Base-by-base conservation (phyloP, 1,140 invertebrate species). In the Triops cancriformis region DNA sequence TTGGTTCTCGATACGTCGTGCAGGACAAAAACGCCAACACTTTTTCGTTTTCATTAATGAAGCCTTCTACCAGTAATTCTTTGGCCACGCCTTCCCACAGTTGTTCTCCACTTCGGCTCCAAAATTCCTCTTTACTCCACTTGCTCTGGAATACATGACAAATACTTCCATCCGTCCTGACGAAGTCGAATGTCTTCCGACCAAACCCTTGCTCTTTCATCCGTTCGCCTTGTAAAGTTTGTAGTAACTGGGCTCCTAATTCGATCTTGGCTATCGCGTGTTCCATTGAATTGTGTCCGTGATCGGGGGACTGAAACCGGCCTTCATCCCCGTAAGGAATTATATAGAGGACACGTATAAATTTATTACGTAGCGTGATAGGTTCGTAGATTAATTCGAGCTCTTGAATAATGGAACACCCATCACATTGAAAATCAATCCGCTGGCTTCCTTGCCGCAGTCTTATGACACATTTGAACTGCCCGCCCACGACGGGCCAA, bases 1-100 rank as follows among this genome's bases (percentile, higher is more conserved):
- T 88, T 5, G 86, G 85, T 1, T 91, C 91, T 80, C 89, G 85
- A 84, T 93, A 97, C 79, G 89, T 86, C 0, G 94, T 97, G 83
- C 94, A 95, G 0, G 93, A 93, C 74, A 97, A 87, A 83, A 98
- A 97, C 1, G 91, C 94, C 73, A 97, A 87, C 85, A 93, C 97
- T 84, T 95, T 98, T 83, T 89, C 90, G 79, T 87, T 89, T 82
- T 86, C 90, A 83, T 85, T 90, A 82, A 85, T 89, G 84, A 87
- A 83, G 80, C 90, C 85, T 85, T 85, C 77, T 87, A 87, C 82
- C 88, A 96, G 91, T 43, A 97, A 85, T 82, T 89, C 88, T 78
- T 91, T 87, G 3, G 92, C 94, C 82, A 96, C 91, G 82, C 91
- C 85, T 80, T 91, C 89, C 95, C 95, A 98, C 42, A 97, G 84